phyloP scores from a whole-genome alignment of 1,140 invertebrate genomes.

The Anoplophora glabripennis region DNA sequence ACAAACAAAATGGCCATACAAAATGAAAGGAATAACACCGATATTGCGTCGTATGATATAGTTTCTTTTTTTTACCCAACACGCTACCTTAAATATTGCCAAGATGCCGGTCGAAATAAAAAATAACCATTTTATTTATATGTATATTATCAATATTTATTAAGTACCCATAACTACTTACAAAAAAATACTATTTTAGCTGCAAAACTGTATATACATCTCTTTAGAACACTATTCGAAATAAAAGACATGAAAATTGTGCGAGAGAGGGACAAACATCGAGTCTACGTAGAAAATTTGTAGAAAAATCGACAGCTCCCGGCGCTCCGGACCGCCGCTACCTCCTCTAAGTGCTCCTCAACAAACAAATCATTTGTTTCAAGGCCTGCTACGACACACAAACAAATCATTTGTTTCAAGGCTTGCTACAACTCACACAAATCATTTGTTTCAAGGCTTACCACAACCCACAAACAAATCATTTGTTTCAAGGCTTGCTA shows the following conservation, averaged over 20 bases:
- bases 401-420: no score
- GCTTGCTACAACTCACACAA: no score
- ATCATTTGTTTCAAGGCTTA: no score
- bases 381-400: no score
- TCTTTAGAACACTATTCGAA: constrained; percentile 6
- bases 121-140: constrained; percentile 29
- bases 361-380: no score
- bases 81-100: constrained; percentile 9
- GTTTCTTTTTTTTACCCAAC: constrained; percentile 16
- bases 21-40: not conserved
- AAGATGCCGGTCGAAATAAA: constrained; percentile 13
- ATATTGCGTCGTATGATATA: constrained; percentile 21
- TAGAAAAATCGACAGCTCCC: constrained; percentile 10
- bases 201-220: constrained; percentile 27
- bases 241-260: constrained; percentile 10
- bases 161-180: constrained; percentile 33
- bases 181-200: constrained; percentile 34
- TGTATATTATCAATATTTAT: constrained; percentile 19
- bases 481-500: no score
- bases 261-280: constrained; percentile 15
- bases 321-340: no score
- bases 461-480: no score
- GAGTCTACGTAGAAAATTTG: constrained; percentile 14
- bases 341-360: no score
- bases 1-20: constrained; percentile 31